Percentiles rank a stretch among this genome's conserved stretches.
Evolutionary conservation across 2,797 vertebrate genomes (phyloP).

Genomic region (Orientallactaga sibirica): DNA sequence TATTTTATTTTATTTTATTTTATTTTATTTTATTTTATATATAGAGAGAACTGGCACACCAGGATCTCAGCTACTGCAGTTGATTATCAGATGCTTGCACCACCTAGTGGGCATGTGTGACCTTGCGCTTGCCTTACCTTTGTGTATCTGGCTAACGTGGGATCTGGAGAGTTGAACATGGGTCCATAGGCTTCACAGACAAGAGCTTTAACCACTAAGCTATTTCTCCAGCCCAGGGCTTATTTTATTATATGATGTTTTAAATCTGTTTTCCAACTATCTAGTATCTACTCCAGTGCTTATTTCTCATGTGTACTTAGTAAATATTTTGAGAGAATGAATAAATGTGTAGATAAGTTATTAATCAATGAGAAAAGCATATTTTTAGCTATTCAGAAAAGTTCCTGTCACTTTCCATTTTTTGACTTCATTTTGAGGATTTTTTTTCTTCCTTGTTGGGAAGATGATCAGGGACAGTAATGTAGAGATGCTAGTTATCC

Average conservation of each 20-base stretch:
- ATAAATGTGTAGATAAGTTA: not conserved
- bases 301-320: not conserved
- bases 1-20: too few species aligned
- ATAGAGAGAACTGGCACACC: too few species aligned
- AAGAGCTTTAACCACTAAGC: too few species aligned
- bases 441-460: not conserved
- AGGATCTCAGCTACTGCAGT: too few species aligned
- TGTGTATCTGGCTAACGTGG: too few species aligned
- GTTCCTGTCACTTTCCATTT: not conserved
- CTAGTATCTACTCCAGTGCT: not conserved
- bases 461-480: not conserved
- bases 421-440: not conserved
- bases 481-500: not conserved
- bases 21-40: too few species aligned
- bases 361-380: not conserved
- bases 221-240: too few species aligned
- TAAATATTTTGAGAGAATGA: constrained; percentile 21
- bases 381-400: constrained; percentile 41
- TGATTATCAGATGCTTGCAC: too few species aligned
- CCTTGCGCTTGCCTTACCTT: too few species aligned
- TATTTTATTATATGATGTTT: not conserved
- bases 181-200: too few species aligned
- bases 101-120: too few species aligned
- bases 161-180: too few species aligned
- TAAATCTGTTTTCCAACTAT: not conserved